Evolutionary conservation across 2,888 invertebrate species (phyloP).

Genomic region (Doris montereyensis): DNA sequence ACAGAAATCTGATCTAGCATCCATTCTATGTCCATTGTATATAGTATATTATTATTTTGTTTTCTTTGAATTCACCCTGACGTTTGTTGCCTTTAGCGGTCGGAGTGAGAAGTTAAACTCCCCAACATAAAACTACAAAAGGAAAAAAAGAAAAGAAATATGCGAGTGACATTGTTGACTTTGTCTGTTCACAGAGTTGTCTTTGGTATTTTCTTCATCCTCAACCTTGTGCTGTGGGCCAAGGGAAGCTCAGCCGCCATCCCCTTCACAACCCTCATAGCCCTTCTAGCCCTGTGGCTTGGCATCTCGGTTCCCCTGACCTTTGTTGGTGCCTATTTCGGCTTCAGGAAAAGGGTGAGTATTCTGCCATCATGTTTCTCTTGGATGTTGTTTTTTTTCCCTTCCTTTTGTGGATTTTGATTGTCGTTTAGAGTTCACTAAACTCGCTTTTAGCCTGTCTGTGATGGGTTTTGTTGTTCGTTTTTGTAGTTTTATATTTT

Average conservation of each 20-base stretch:
- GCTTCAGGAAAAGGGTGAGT: constrained; percentile 93
- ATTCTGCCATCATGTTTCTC: neutral
- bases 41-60: no score
- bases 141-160: no score
- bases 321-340: constrained; percentile 98
- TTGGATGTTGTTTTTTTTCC: neutral
- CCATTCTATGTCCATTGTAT: no score
- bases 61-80: no score
- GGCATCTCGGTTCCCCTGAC: constrained; percentile 98
- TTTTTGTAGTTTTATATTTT: neutral
- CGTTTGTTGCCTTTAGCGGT: no score
- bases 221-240: constrained; percentile 96
- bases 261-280: constrained; percentile 95
- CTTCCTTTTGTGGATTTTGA: neutral
- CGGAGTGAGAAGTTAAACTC: no score
- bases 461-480: neutral
- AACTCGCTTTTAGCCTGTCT: neutral
- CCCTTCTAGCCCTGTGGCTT: constrained; percentile 95
- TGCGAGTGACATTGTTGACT: no score
- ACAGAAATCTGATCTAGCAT: no score
- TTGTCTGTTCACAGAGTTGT: constrained; percentile 81
- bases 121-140: no score
- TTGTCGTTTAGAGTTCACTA: neutral
- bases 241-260: constrained; percentile 97
- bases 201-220: constrained; percentile 95